A percentile compares a stretch with the other conserved stretches of the same genome.
phyloP scores from a whole-genome alignment of 2,888 invertebrate species.

The Electrophaes corylata region DNA sequence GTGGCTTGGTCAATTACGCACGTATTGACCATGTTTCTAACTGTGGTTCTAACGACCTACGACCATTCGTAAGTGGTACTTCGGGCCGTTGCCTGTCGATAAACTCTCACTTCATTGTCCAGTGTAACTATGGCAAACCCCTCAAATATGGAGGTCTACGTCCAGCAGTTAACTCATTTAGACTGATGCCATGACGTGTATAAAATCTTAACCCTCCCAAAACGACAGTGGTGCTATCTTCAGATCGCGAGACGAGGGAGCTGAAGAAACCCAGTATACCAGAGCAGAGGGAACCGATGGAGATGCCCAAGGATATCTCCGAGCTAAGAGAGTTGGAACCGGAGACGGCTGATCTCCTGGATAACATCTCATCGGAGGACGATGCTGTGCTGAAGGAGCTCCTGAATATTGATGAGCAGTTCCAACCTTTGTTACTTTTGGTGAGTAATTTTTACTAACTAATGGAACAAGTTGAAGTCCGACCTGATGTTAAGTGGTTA shows the following conservation, averaged over 20 bases:
- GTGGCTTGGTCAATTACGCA: too few species aligned
- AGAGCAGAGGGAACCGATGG: constrained; percentile 9
- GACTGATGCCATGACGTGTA: too few species aligned
- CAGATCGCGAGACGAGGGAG: constrained; percentile 45
- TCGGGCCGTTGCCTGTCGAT: too few species aligned
- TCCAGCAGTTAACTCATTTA: too few species aligned
- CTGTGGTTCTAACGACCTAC: too few species aligned
- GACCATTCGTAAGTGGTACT: too few species aligned
- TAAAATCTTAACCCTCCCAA: background rate
- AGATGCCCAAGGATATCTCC: constrained; percentile 4
- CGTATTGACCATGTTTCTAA: too few species aligned
- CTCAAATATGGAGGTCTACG: too few species aligned
- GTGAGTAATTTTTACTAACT: constrained; percentile 36
- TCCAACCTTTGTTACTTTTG: constrained; percentile 52
- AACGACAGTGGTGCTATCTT: constrained; percentile 36
- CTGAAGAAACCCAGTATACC: constrained; percentile 27
- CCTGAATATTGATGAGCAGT: constrained; percentile 66
- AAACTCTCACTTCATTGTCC: too few species aligned
- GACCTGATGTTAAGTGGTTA: too few species aligned
- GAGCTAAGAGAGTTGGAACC: constrained; percentile 24
- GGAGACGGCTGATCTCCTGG: constrained; percentile 39
- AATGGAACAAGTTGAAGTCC: background rate
- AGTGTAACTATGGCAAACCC: too few species aligned
- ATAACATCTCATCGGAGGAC: constrained; percentile 50
- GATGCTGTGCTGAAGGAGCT: constrained; percentile 63